Conservation (phyloP, 2,888 invertebrate genomes). For the Pedicia rivosa region DNA sequence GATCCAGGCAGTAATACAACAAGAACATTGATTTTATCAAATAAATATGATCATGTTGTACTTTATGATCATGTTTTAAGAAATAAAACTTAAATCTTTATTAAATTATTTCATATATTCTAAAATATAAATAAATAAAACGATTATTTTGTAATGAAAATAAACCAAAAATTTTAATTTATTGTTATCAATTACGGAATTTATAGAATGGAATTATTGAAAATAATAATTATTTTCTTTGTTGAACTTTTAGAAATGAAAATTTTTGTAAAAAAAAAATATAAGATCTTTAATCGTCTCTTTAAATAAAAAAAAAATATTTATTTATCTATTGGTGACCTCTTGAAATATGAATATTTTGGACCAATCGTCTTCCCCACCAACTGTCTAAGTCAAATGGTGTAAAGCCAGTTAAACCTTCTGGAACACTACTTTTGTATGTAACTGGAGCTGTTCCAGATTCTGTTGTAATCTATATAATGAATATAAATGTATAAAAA, state of each 20-base stretch:
- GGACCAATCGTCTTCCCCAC: slow-evolving; percentile 55
- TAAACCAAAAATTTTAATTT: too few relatives aligned
- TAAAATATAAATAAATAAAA: too few relatives aligned
- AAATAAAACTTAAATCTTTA: slow-evolving; percentile 37
- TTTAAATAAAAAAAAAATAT: too few relatives aligned
- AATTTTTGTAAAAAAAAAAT: too few relatives aligned
- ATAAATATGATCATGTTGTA: slow-evolving; percentile 55
- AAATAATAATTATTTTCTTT: too few relatives aligned
- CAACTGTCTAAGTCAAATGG: slow-evolving; percentile 64
- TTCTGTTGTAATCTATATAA: too few relatives aligned
- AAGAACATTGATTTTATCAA: slow-evolving; percentile 43
- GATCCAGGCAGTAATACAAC: slow-evolving; percentile 51
- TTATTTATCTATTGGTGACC: slow-evolving; percentile 22
- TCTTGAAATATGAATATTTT: slow-evolving; percentile 36
- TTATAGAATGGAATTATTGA: too few relatives aligned
- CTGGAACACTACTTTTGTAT: slow-evolving; percentile 28
- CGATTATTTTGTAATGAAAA: too few relatives aligned
- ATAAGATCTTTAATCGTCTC: too few relatives aligned
- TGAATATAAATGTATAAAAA: too few relatives aligned
- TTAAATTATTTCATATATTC: slow-evolving; percentile 16
- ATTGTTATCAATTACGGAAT: too few relatives aligned
- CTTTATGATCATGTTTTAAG: slow-evolving; percentile 66
- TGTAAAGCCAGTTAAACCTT: slow-evolving; percentile 49
- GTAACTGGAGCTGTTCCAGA: slow-evolving; percentile 34
- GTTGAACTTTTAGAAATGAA: too few relatives aligned